Conservation (phyloP, 2,797 vertebrate genomes). For the Gallirallus australis region DNA sequence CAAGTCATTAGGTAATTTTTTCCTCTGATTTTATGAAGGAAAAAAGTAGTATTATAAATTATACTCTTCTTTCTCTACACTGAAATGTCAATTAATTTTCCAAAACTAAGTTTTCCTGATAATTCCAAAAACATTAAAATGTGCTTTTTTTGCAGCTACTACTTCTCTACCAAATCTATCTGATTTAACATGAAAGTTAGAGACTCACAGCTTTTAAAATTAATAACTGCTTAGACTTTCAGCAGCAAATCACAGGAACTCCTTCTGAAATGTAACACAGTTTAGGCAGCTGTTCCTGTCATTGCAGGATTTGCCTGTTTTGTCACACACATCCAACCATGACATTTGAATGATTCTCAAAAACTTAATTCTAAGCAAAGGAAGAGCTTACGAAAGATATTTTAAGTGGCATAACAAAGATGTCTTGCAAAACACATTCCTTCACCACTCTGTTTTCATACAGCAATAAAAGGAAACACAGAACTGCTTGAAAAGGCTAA, state of each 20-base stretch:
- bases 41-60: not conserved
- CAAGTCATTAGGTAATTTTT: not conserved
- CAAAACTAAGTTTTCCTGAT: not conserved
- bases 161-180: not conserved
- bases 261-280: not conserved
- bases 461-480: not conserved
- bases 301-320: not conserved
- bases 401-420: not conserved
- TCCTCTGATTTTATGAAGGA: not conserved
- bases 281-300: not conserved
- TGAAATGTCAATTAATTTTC: not conserved
- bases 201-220: not conserved
- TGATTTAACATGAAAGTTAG: not conserved
- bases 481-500: not conserved
- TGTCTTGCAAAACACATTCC: not conserved
- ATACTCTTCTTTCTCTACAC: not conserved
- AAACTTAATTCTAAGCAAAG: not conserved
- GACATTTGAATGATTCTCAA: not conserved
- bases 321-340: not conserved
- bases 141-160: not conserved
- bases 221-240: not conserved
- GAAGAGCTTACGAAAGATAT: not conserved
- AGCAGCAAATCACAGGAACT: not conserved
- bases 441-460: not conserved
- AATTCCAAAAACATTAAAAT: not conserved